Conservation (phyloP, 2,888 invertebrate genomes). For the Drosophila bunnanda region DNA sequence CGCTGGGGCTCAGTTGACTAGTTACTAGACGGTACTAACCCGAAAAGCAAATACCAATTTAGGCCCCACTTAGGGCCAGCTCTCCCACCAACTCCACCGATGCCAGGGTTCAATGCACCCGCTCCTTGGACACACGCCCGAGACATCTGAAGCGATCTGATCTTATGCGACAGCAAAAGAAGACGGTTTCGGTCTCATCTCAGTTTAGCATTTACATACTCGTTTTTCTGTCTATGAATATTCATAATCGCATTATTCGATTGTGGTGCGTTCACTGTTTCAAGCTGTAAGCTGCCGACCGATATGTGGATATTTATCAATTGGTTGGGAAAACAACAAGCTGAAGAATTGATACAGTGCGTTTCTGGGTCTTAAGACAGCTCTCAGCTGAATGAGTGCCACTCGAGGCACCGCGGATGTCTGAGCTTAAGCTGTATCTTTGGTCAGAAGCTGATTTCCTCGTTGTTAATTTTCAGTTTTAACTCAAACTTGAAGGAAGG, state of each 20-base stretch:
- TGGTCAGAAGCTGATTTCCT: slow-evolving; percentile 19
- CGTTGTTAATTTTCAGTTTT: not conserved
- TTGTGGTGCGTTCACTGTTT: slow-evolving; percentile 16
- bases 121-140: slow-evolving; percentile 25
- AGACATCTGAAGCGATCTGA: slow-evolving; percentile 5
- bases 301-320: slow-evolving; percentile 23
- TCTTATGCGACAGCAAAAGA: slow-evolving; percentile 14
- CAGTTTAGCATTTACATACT: slow-evolving; percentile 39
- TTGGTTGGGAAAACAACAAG: slow-evolving; percentile 1
- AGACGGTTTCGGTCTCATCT: not conserved
- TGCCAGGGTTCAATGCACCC: slow-evolving; percentile 38
- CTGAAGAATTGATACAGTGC: slow-evolving; percentile 2
- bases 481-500: not conserved
- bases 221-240: slow-evolving; percentile 21
- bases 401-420: not conserved
- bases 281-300: slow-evolving; percentile 34
- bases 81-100: not conserved
- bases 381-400: not conserved
- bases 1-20: not conserved
- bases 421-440: not conserved
- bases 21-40: slow-evolving; percentile 47
- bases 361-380: not conserved
- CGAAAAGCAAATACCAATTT: slow-evolving; percentile 32
- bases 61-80: not conserved
- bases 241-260: slow-evolving; percentile 41